These are phyloP conservation scores for Bovichtus variegatus DNA, from an alignment of 2,797 vertebrate species.

Conservation along the genomic window DNA sequence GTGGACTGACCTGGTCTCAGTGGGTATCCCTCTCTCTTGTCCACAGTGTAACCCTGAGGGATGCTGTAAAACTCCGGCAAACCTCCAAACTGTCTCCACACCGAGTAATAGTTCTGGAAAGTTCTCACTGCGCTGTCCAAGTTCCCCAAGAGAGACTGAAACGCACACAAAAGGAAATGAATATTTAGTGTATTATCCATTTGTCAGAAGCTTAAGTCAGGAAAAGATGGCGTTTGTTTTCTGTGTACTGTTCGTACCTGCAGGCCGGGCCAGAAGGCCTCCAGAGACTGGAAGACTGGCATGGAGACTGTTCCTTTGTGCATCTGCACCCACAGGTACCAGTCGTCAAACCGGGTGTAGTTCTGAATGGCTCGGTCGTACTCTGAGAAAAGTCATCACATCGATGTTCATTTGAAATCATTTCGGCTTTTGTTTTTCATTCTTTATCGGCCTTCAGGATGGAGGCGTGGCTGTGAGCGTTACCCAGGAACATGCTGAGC, in stretches of 20 bases:
- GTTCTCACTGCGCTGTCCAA: constrained; percentile 93
- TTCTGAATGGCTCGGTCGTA: constrained; percentile 95
- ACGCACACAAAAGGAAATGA: constrained; percentile 9
- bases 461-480: background rate
- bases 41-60: constrained; percentile 96
- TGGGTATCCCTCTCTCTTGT: constrained; percentile 97
- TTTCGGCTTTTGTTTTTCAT: background rate
- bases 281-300: constrained; percentile 97
- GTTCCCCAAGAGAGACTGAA: constrained; percentile 93
- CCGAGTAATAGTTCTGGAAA: constrained; percentile 96
- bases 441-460: background rate
- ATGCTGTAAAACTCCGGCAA: constrained; percentile 99
- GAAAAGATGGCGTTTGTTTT: background rate
- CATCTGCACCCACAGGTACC: constrained; percentile 99
- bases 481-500: constrained; percentile 94
- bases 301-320: constrained; percentile 97
- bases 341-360: constrained; percentile 97
- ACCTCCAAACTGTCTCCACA: constrained; percentile 98
- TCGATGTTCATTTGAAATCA: accelerated
- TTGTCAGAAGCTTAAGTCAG: background rate
- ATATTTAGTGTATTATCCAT: background rate
- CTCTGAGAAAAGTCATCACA: constrained; percentile 79
- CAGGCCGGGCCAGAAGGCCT: constrained; percentile 97
- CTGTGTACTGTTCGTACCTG: constrained; percentile 83
- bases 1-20: constrained; percentile 90